Conservation (phyloP, 1,140 invertebrate species). For the Idris sp. region DNA sequence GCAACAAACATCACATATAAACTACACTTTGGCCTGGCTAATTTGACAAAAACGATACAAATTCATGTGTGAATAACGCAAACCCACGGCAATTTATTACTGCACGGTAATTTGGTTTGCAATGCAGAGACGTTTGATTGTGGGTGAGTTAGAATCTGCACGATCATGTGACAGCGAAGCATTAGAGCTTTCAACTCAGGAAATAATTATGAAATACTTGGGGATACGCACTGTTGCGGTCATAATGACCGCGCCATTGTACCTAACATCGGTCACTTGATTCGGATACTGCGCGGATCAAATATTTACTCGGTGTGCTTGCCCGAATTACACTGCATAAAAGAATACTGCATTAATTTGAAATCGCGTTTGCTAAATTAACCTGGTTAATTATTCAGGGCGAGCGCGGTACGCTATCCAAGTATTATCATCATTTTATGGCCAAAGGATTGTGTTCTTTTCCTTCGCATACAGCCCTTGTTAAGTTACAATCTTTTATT, state of each 20-base stretch:
- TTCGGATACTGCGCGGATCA: constrained; percentile 56
- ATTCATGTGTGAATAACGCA: constrained; percentile 26
- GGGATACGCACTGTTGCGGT: constrained; percentile 42
- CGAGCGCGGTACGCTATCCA: constrained; percentile 16
- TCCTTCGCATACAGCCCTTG: not conserved
- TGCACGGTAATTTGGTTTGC: constrained; percentile 37
- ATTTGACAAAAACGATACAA: constrained; percentile 43
- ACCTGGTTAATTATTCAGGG: constrained; percentile 48
- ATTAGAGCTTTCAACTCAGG: constrained; percentile 52
- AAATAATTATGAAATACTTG: constrained; percentile 60
- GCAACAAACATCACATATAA: constrained; percentile 71
- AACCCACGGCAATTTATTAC: constrained; percentile 38
- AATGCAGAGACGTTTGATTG: constrained; percentile 40
- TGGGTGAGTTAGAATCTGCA: too few relatives aligned
- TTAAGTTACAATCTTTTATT: constrained; percentile 19
- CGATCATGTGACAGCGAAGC: constrained; percentile 47
- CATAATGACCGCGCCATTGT: constrained; percentile 36
- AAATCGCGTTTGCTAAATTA: constrained; percentile 54
- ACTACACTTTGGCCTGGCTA: constrained; percentile 14
- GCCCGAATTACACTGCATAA: constrained; percentile 58
- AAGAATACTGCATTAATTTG: constrained; percentile 57
- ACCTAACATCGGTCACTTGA: constrained; percentile 49
- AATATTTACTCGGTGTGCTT: constrained; percentile 60
- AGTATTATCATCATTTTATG: constrained; percentile 33
- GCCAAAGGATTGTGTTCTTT: constrained; percentile 28